phyloP scores from a whole-genome alignment of 2,888 invertebrate genomes.

The Andrena minutula region DNA sequence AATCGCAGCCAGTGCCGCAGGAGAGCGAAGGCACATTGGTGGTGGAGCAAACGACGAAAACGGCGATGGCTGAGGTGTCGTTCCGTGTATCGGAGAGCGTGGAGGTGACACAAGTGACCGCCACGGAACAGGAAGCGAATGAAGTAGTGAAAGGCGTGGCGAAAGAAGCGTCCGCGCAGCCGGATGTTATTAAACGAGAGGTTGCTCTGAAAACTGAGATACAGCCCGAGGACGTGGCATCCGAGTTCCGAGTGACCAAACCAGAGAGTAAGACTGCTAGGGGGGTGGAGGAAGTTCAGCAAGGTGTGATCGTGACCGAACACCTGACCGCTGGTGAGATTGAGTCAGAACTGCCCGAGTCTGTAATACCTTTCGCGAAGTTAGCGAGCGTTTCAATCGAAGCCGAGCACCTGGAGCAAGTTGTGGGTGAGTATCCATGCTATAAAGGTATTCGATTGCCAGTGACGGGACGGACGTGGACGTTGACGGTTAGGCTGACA shows the following conservation, averaged over 20 bases:
- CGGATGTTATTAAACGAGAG: constrained; percentile 84
- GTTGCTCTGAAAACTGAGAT: constrained; percentile 84
- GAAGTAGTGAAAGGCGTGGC: constrained; percentile 84
- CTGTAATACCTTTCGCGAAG: constrained; percentile 84
- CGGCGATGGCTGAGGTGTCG: constrained; percentile 76
- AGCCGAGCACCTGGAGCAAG: constrained; percentile 78
- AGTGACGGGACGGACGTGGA: constrained; percentile 53
- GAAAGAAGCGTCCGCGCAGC: constrained; percentile 84
- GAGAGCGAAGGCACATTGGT: constrained; percentile 77
- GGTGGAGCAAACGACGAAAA: constrained; percentile 63
- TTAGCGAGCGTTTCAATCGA: constrained; percentile 83
- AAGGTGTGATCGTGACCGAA: constrained; percentile 86
- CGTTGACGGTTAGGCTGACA: constrained; percentile 39
- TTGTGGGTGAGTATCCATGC: constrained; percentile 79
- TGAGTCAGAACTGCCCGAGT: constrained; percentile 84
- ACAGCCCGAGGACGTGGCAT: constrained; percentile 74
- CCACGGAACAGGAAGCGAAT: constrained; percentile 81
- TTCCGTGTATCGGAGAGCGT: constrained; percentile 82
- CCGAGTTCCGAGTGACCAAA: constrained; percentile 75
- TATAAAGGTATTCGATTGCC: constrained; percentile 60
- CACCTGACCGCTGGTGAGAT: constrained; percentile 85
- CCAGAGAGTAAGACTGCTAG: constrained; percentile 79
- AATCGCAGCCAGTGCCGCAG: constrained; percentile 77
- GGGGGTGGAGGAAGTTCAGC: constrained; percentile 80
- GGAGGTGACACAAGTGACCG: constrained; percentile 83